Base-by-base conservation (phyloP, 2,888 invertebrate species). In the Apamea crenata region DNA sequence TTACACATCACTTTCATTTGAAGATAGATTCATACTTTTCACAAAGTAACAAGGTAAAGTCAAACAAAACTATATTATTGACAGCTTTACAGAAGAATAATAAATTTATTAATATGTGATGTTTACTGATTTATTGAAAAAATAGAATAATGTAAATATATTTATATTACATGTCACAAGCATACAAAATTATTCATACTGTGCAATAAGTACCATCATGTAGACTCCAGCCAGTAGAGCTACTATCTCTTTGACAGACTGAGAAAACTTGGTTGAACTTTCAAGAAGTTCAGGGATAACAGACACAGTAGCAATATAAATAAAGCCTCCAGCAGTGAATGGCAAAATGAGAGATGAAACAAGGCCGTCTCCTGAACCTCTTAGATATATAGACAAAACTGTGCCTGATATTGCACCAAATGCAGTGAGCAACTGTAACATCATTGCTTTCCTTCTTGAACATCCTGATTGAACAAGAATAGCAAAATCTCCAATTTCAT, bases 401-500 rank as follows among this genome's bases (percentile, higher is more conserved):
- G 99, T 99, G 87, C 99, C 99, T 82, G 98, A 98, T 82, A 99
- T 93, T 44, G 99, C 99, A 83, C 99, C 99, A 80, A 99, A 92
- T 2, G 99, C 99, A 63, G 99, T 99, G 12, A 99, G 97, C 83
- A 99, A 97, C 94, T 99, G 99, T 79, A 99, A 97, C 92, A 98
- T 94, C 98, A 99, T 99, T 0, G 99, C 99, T 97, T 99, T 99
- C 93, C 97, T 98, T 89, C 99, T 98, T 16, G 98, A 98, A 93
- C 99, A 99, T 44, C 99, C 99, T 70, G 99, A 99, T 95, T 99
- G 99, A 78, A 99, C 98, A 77, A 99, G 97, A 94, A 99, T 99
- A 25, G 99, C 99, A 97, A 99, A 99, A 95, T 99, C 99, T 63
- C 99, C 99, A 93, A 99, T 99, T 97, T 99, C 99, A 97, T 99